Evolutionary conservation across 2,113 vertebrate species (phyloP).

Genomic region (Calonectris borealis): DNA sequence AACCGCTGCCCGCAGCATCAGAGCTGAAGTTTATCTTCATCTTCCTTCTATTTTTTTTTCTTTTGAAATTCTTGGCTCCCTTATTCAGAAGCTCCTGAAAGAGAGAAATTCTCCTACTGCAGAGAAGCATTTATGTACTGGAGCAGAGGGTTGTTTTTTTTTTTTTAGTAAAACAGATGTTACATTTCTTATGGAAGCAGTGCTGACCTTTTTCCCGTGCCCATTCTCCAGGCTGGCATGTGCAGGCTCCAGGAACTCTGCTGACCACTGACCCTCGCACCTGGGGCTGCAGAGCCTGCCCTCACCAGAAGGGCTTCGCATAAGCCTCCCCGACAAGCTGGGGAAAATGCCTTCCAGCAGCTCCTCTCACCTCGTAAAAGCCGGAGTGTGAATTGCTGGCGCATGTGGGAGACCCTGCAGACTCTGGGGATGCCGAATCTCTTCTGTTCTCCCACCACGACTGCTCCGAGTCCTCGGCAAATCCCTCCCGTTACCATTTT

Average conservation of each 20-base stretch:
- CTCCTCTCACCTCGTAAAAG: slow-evolving; percentile 54
- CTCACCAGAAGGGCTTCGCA: neutral
- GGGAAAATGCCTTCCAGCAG: slow-evolving; percentile 39
- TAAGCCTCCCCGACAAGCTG: neutral
- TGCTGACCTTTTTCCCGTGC: neutral
- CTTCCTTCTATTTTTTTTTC: neutral
- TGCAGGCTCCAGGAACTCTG: neutral
- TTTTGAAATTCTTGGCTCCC: neutral
- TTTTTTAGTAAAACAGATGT: neutral
- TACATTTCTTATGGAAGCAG: neutral
- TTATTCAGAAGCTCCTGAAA: neutral
- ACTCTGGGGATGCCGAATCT: neutral
- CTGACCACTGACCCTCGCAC: neutral
- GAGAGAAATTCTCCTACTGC: neutral
- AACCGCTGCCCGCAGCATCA: rapidly evolving
- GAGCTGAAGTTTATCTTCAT: neutral
- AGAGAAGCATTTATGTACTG: neutral
- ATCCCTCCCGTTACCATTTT: neutral
- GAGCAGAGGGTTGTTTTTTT: neutral
- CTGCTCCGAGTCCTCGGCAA: neutral
- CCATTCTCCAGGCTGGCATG: neutral
- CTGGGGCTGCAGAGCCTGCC: neutral
- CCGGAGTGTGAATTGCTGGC: neutral
- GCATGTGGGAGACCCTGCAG: neutral
- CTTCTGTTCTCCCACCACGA: neutral